A percentile compares a stretch with the other conserved stretches of the same genome.
Evolutionary conservation across 2,797 vertebrate genomes (phyloP).

Genomic region (Notolabrus celidotus): DNA sequence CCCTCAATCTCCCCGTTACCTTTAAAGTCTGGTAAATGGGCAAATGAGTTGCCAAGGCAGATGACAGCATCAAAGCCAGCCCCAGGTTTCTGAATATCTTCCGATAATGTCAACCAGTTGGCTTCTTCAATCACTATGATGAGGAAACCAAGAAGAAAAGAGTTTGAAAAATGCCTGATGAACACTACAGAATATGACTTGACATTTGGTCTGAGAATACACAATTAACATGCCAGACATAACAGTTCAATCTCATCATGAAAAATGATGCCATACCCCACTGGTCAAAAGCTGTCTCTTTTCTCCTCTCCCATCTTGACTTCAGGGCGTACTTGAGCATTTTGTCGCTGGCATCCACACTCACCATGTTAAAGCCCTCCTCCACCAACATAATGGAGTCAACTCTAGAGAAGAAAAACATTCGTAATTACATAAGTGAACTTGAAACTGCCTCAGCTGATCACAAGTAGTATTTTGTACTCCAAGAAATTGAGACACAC

Average conservation of each 20-base stretch:
- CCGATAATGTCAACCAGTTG: constrained; percentile 94
- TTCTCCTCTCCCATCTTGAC: constrained; percentile 94
- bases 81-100: constrained; percentile 90
- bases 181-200: not conserved
- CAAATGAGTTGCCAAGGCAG: constrained; percentile 98
- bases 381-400: constrained; percentile 98
- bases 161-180: not conserved
- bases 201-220: not conserved
- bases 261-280: constrained; percentile 86
- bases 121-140: constrained; percentile 95
- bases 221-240: not conserved
- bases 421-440: not conserved
- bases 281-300: constrained; percentile 91
- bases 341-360: constrained; percentile 98
- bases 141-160: not conserved
- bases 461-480: not conserved
- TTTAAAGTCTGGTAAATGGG: constrained; percentile 97
- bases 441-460: no score
- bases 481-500: not conserved
- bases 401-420: constrained; percentile 82
- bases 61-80: constrained; percentile 94
- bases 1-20: constrained; percentile 75
- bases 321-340: constrained; percentile 98
- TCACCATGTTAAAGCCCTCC: constrained; percentile 92
- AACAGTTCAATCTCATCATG: not conserved